Percentiles rank a stretch among this genome's conserved stretches.
Evolutionary conservation across 2,113 vertebrate genomes (phyloP).

Genomic region (Cathartes aura): DNA sequence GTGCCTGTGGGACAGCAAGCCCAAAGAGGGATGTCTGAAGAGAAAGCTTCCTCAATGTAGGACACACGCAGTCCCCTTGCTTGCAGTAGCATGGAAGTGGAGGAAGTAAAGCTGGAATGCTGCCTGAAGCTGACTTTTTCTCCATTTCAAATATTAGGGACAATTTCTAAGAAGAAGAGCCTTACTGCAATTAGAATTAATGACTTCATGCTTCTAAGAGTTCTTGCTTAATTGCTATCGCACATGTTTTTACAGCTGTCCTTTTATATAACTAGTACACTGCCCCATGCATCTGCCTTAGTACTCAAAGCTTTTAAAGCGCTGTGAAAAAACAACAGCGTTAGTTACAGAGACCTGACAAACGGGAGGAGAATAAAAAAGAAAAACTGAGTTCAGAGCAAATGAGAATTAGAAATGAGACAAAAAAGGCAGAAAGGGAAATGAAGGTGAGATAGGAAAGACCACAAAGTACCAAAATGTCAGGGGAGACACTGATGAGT

Average conservation of each 20-base stretch:
- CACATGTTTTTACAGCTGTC: slow-evolving; percentile 74
- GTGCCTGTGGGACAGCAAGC: neutral
- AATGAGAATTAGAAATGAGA: neutral
- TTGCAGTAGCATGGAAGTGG: neutral
- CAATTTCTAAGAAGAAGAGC: slow-evolving; percentile 42
- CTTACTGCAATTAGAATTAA: slow-evolving; percentile 28
- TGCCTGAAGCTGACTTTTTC: neutral
- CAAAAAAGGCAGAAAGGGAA: neutral
- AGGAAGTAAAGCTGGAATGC: neutral
- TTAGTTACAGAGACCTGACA: neutral
- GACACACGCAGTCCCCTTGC: neutral
- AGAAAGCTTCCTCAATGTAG: neutral
- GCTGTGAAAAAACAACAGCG: slow-evolving; percentile 4
- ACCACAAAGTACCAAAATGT: neutral
- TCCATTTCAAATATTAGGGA: neutral
- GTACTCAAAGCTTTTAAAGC: slow-evolving; percentile 2
- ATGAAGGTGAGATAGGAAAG: neutral
- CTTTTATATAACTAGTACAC: slow-evolving; percentile 46
- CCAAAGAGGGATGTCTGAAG: neutral
- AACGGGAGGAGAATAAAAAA: neutral
- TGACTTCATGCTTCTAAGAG: slow-evolving; percentile 41
- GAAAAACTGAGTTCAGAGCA: neutral
- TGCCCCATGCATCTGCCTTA: neutral
- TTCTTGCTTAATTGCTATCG: slow-evolving; percentile 34
- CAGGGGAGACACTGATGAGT: neutral